Conservation (phyloP, 1,140 invertebrate genomes). For the Rhopalosiphum padi region DNA sequence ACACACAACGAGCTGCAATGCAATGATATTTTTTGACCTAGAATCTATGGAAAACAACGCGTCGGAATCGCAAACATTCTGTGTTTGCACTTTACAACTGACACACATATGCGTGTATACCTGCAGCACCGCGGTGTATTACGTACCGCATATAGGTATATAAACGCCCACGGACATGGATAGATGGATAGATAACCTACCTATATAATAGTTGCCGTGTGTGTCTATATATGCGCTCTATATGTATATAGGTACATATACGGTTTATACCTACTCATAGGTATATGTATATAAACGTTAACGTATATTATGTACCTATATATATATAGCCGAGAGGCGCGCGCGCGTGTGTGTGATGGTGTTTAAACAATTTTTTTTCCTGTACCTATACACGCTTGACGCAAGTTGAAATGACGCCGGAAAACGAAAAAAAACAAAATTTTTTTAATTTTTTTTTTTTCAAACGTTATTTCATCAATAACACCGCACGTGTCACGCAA, state of each 20-base stretch:
- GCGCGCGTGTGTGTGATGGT: neutral
- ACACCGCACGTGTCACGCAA: neutral
- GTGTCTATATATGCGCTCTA: neutral
- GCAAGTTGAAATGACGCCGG: neutral
- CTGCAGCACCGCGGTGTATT: neutral
- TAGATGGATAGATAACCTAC: neutral
- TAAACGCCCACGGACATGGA: neutral
- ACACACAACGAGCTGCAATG: too few relatives aligned
- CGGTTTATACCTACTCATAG: neutral
- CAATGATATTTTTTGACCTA: conserved; percentile 27
- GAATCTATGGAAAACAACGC: conserved; percentile 36
- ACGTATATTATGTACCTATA: too few relatives aligned
- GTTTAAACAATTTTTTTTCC: conserved; percentile 15
- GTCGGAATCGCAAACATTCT: conserved; percentile 33
- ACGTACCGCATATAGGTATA: neutral
- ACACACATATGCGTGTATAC: neutral
- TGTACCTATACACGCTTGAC: neutral
- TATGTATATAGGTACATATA: too few relatives aligned
- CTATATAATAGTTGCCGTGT: neutral
- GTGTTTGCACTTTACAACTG: neutral
- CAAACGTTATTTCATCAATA: neutral
- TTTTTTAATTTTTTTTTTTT: neutral
- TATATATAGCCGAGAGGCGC: too few relatives aligned
- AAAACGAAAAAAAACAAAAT: neutral
- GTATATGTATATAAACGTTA: too few relatives aligned